phyloP scores from a whole-genome alignment of 2,113 vertebrate species.

The Catharus bicknelli region DNA sequence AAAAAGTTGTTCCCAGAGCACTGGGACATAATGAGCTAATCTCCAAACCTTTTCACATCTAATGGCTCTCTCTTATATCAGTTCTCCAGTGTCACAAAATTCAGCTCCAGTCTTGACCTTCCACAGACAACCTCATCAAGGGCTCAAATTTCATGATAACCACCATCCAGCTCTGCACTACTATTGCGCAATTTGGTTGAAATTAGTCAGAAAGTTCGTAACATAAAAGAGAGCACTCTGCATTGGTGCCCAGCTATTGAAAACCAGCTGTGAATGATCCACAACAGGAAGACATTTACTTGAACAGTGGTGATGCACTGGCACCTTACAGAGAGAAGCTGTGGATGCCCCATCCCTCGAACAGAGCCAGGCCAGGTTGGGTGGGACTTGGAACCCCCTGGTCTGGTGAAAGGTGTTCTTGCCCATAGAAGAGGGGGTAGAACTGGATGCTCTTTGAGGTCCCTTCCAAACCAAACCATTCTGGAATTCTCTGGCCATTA shows the following conservation, averaged over 20 bases:
- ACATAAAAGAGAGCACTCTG: background rate
- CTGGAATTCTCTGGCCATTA: background rate
- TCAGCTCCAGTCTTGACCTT: background rate
- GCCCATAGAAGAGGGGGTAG: background rate
- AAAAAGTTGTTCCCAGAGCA: background rate
- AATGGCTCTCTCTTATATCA: background rate
- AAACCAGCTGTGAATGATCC: background rate
- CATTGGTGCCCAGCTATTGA: rapidly evolving
- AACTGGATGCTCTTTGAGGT: background rate
- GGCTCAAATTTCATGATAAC: background rate
- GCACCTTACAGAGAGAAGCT: background rate
- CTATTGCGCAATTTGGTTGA: background rate
- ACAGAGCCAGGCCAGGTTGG: background rate
- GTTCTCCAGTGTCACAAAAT: background rate
- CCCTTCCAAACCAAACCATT: background rate
- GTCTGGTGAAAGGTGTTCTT: background rate
- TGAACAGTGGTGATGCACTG: background rate
- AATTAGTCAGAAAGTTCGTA: background rate
- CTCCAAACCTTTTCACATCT: background rate
- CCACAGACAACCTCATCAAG: rapidly evolving
- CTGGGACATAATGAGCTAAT: background rate
- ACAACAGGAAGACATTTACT: background rate
- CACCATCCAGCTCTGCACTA: rapidly evolving
- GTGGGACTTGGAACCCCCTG: background rate
- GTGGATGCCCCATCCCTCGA: background rate